phyloP scores from a whole-genome alignment of 1,140 invertebrate species.

The Drosophila auraria region DNA sequence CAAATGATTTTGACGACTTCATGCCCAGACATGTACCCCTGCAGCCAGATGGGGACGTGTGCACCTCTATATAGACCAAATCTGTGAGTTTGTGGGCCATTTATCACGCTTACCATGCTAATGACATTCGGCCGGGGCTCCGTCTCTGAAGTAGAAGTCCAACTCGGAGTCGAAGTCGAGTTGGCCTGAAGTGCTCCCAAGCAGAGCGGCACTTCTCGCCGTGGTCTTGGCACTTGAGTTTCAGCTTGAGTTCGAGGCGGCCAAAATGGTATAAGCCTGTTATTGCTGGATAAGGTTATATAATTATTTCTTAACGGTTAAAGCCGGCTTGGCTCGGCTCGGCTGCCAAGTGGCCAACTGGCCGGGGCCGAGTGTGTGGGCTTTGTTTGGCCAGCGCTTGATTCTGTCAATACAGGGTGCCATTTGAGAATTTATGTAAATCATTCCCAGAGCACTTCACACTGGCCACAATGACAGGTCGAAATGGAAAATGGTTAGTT shows the following conservation, averaged over 20 bases:
- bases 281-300: conserved; percentile 70
- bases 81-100: conserved; percentile 66
- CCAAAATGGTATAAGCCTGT: conserved; percentile 46
- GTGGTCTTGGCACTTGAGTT: conserved; percentile 46
- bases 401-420: conserved; percentile 80
- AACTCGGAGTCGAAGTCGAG: conserved; percentile 27
- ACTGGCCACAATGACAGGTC: conserved; percentile 76
- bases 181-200: conserved; percentile 42
- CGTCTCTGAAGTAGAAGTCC: conserved; percentile 13
- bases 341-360: conserved; percentile 5
- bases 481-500: conserved; percentile 72
- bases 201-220: conserved; percentile 49
- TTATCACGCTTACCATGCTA: conserved; percentile 82
- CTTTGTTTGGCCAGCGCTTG: conserved; percentile 73
- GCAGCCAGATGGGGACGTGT: conserved; percentile 16
- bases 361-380: conserved; percentile 55
- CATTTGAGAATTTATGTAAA: conserved; percentile 81
- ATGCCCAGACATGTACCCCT: conserved; percentile 53
- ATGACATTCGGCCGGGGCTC: conserved; percentile 69
- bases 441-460: conserved; percentile 74
- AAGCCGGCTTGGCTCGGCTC: conserved; percentile 18
- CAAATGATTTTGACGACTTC: conserved; percentile 80
- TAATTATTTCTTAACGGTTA: conserved; percentile 79
- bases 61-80: conserved; percentile 47
- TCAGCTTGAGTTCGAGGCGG: conserved; percentile 17